Evolutionary conservation across 1,140 invertebrate genomes (phyloP).

Genomic region (Temnothorax longispinosus): DNA sequence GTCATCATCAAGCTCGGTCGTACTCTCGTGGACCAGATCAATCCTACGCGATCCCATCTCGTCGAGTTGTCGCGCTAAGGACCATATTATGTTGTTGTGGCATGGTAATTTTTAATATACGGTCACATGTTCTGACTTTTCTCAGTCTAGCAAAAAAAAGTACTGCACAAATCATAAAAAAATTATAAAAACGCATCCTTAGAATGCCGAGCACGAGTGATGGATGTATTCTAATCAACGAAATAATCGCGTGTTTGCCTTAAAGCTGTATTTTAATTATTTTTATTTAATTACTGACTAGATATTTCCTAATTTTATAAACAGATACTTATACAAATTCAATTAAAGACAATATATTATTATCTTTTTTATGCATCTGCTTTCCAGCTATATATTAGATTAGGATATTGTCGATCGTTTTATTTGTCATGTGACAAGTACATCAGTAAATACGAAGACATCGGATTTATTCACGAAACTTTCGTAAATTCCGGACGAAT

Average conservation of each 20-base stretch:
- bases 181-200: neutral
- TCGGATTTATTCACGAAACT: slow-evolving; percentile 54
- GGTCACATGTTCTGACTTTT: neutral
- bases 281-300: neutral
- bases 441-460: neutral
- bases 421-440: neutral
- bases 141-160: neutral
- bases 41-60: slow-evolving; percentile 77
- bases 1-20: slow-evolving; percentile 59
- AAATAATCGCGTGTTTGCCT: neutral
- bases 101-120: slow-evolving; percentile 36
- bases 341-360: slow-evolving; percentile 5
- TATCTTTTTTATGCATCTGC: neutral
- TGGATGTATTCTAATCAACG: neutral
- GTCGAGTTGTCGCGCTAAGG: slow-evolving; percentile 55
- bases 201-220: neutral
- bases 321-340: neutral
- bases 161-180: neutral
- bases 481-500: slow-evolving; percentile 48
- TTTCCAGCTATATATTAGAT: neutral
- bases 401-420: neutral
- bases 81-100: slow-evolving; percentile 36
- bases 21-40: slow-evolving; percentile 66
- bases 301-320: neutral
- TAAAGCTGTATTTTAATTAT: neutral